Evolutionary conservation across 1,140 invertebrate species (phyloP).

Genomic region (Anastrepha ludens): DNA sequence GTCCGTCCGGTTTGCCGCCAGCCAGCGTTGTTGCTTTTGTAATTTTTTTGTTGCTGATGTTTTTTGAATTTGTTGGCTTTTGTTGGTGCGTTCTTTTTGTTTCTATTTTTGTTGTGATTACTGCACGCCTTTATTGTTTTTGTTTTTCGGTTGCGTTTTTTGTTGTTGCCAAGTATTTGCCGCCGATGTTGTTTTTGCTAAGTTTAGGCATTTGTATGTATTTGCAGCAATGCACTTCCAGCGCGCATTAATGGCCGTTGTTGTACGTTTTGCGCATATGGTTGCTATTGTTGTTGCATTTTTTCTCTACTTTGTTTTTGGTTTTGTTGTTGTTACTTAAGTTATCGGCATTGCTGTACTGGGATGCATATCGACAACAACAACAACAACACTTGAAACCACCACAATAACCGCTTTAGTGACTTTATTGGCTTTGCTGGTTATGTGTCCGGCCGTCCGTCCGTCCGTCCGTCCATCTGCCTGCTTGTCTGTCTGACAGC

Average conservation of each 20-base stretch:
- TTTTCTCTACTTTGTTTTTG: background rate
- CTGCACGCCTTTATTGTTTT: background rate
- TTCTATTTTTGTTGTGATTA: constrained; percentile 11
- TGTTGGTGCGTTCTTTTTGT: constrained; percentile 48
- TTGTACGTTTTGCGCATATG: constrained; percentile 12
- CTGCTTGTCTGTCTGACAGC: background rate
- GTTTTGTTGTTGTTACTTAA: no score
- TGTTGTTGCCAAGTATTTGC: constrained; percentile 34
- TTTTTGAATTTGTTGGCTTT: constrained; percentile 1
- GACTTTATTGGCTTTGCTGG: constrained; percentile 46
- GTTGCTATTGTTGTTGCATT: constrained; percentile 47
- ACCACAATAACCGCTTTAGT: constrained; percentile 35
- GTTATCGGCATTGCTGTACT: background rate
- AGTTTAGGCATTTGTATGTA: background rate
- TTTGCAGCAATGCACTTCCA: constrained; percentile 37
- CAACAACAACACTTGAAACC: background rate
- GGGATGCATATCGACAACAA: background rate
- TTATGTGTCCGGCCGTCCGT: background rate
- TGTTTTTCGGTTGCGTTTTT: background rate
- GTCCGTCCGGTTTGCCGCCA: constrained; percentile 13
- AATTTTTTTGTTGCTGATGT: constrained; percentile 41
- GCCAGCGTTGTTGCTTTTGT: constrained; percentile 5
- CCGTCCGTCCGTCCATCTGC: background rate
- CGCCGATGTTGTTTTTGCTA: background rate
- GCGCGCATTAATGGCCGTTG: background rate